Conservation (phyloP, 2,888 invertebrate species). For the Yponomeuta malinellus region DNA sequence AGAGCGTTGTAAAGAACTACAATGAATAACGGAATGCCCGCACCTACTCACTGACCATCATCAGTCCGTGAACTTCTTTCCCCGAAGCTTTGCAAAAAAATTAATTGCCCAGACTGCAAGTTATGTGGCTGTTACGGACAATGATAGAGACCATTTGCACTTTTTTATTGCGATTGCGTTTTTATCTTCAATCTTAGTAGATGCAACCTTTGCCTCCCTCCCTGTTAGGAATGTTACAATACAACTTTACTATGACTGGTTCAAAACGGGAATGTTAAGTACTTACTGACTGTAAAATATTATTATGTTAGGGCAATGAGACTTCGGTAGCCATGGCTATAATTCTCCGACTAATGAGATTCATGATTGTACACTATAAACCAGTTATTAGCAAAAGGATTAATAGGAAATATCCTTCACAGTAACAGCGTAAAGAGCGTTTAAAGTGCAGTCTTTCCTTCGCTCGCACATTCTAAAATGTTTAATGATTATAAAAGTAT, state of each 20-base stretch:
- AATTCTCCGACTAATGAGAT: constrained; percentile 41
- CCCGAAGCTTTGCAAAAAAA: not conserved
- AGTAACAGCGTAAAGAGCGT: constrained; percentile 28
- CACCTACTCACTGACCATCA: not conserved
- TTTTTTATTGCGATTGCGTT: not conserved
- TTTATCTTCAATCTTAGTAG: not conserved
- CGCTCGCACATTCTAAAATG: no score
- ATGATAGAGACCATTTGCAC: not conserved
- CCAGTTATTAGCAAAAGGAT: constrained; percentile 37
- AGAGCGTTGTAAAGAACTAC: not conserved
- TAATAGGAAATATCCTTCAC: constrained; percentile 54
- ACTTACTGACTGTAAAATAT: not conserved
- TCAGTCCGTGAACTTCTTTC: not conserved
- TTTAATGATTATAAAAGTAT: no score
- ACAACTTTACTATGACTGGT: not conserved
- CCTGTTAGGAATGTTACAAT: not conserved
- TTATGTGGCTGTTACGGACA: not conserved
- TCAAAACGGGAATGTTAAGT: constrained; percentile 8
- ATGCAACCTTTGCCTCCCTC: not conserved
- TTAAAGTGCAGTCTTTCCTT: no score
- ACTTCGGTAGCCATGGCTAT: constrained; percentile 21
- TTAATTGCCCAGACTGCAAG: not conserved
- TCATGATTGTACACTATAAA: constrained; percentile 30
- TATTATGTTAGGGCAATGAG: constrained; percentile 2
- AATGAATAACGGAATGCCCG: not conserved